phyloP scores from a whole-genome alignment of 2,113 vertebrate genomes.

The Notothenia rossii region DNA sequence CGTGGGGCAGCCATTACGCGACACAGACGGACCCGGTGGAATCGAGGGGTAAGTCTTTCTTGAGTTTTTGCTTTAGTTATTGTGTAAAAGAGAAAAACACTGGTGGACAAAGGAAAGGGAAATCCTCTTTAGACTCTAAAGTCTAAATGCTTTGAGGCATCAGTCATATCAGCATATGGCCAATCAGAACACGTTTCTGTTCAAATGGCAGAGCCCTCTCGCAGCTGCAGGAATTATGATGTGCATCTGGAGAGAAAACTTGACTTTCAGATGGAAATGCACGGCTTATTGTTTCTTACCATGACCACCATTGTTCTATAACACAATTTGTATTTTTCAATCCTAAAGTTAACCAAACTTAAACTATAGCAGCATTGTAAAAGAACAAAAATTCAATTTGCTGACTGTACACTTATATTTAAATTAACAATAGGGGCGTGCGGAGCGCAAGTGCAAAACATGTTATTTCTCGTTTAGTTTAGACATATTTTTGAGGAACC shows the following conservation, averaged over 20 bases:
- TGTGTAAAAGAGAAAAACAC: neutral
- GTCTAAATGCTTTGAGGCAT: neutral
- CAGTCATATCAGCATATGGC: neutral
- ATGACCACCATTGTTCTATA: neutral
- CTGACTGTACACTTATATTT: neutral
- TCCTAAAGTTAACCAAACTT: neutral
- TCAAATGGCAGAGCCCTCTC: neutral
- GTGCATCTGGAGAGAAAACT: neutral
- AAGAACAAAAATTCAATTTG: neutral
- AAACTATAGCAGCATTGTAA: neutral
- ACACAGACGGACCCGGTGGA: no score
- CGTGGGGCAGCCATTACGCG: no score
- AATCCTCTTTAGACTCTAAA: neutral
- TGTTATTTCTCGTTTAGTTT: neutral
- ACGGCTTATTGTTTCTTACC: neutral
- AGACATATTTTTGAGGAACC: no score
- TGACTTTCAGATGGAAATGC: neutral
- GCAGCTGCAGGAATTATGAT: neutral
- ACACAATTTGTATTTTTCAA: neutral
- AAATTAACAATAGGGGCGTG: neutral
- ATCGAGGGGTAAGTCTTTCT: neutral
- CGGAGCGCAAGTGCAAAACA: neutral
- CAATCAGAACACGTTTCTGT: neutral
- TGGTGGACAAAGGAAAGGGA: neutral
- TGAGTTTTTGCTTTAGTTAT: slow-evolving; percentile 1